Conservation (phyloP, 2,797 vertebrate species). For the Aeoliscus strigatus region DNA sequence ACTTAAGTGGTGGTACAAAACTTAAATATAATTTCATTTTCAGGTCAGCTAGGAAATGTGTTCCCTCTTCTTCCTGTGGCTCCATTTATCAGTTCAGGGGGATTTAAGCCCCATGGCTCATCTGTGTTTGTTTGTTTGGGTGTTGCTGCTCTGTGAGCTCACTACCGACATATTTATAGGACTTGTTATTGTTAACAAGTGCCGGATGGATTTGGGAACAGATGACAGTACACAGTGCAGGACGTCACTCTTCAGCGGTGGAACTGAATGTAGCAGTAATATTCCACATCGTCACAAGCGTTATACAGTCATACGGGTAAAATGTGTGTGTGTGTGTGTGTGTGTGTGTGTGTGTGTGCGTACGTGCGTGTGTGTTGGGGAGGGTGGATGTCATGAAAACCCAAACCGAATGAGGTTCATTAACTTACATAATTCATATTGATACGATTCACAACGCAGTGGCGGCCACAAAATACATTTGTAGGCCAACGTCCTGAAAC, state of each 20-base stretch:
- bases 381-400: no score
- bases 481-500: no score
- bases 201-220: slow-evolving; percentile 12
- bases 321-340: no score
- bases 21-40: slow-evolving; percentile 48
- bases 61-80: slow-evolving; percentile 27
- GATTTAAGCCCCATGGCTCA: slow-evolving; percentile 22
- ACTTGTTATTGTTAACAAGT: slow-evolving; percentile 16
- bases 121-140: slow-evolving; percentile 48
- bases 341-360: no score
- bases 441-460: no score
- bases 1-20: no score
- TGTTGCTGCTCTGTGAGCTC: slow-evolving; percentile 12
- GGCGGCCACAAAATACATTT: no score
- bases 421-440: no score
- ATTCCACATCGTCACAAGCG: no score
- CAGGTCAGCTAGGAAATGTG: slow-evolving; percentile 24
- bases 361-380: no score
- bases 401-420: no score
- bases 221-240: slow-evolving; percentile 7
- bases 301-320: no score
- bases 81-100: slow-evolving; percentile 10
- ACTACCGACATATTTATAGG: slow-evolving; percentile 53
- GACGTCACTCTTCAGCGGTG: slow-evolving; percentile 19
- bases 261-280: slow-evolving; percentile 27